Evolutionary conservation across 53 echinoderm and acorn worm genomes (phyloP).

Genomic region (Zoroaster sp.): DNA sequence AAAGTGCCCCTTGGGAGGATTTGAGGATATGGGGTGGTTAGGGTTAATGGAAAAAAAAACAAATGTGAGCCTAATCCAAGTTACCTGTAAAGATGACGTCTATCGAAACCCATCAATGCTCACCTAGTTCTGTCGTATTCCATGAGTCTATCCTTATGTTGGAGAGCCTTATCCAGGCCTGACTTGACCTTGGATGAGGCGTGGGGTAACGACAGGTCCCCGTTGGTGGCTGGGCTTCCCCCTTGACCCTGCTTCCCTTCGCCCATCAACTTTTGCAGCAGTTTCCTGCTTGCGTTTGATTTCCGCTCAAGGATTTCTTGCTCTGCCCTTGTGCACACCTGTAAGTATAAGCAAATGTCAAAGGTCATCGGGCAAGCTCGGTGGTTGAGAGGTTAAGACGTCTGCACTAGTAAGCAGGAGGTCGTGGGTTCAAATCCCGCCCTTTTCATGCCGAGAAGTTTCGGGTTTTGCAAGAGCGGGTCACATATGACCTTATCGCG

Average conservation of each 20-base stretch:
- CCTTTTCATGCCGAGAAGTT: no score
- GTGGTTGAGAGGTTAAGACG: no score
- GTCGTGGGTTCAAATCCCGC: no score
- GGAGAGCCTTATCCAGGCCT: conserved; percentile 74
- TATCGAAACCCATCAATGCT: no score
- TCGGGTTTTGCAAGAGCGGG: no score
- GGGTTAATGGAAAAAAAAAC: no score
- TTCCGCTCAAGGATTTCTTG: conserved; percentile 88
- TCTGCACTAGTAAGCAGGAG: no score
- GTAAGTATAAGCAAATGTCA: not conserved
- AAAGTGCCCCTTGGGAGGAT: no score
- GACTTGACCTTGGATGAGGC: conserved; percentile 13
- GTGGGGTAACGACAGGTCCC: conserved; percentile 3
- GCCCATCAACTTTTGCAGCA: conserved; percentile 88
- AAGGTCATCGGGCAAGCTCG: no score
- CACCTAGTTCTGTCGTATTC: conserved; percentile 94
- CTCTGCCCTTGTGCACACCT: conserved; percentile 96
- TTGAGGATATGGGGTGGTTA: no score
- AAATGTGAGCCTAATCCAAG: no score
- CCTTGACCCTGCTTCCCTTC: conserved; percentile 33
- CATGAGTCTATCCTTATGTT: conserved; percentile 85
- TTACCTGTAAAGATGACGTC: not conserved
- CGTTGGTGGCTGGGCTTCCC: not conserved
- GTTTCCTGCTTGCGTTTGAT: conserved; percentile 88
- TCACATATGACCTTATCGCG: no score